Base-by-base conservation (phyloP, 2,888 invertebrate species). In the Opisthograptis luteolata region DNA sequence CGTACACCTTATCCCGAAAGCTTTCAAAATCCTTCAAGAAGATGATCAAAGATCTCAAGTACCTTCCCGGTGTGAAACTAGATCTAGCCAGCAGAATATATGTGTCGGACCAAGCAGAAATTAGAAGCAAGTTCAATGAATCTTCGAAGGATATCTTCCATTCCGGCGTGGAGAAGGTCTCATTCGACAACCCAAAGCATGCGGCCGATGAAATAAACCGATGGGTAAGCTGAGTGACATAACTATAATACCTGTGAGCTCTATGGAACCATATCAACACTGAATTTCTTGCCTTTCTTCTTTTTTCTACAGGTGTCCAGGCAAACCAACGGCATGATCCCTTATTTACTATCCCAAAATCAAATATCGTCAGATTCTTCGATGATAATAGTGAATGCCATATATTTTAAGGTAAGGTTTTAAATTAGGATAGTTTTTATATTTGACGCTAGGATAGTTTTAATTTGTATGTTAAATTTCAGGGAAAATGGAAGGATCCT, bases 321-420 rank as follows among this genome's bases (percentile, higher is more conserved):
- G 0, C 91, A 95, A 63, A 98, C 98, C 0, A 92, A 94, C 10
- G 81, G 94, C 8, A 96, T 94, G 80, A 98, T 98, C 2, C 43
- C 43, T 17, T 8, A 40, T 41, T 82, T 98, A 0, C 73, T 98
- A 81, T 0, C 15, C 92, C 0, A 84, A n/a, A n/a, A 73, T 13
- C 84, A 90, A 55, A 76, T 96, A 5, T 55, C 81, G 55, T 42
- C 32, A 0, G 60, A 74, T 0, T 93, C 94, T 0, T 89, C 92
- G 20, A 66, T 95, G 51, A 89, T 97, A 0, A 78, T 97, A 2
- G 92, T 96, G 0, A 97, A 96, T 75, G 96, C 96, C 0, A 91
- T 97, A 7, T 95, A 96, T 76, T 97, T 97, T 83, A 94, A 94
- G 74, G 92, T 91, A 63, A 66, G 76, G 3, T 6, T 12, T 20